Conservation (phyloP, 2,888 invertebrate species). For the Tenthredo distinguenda region DNA sequence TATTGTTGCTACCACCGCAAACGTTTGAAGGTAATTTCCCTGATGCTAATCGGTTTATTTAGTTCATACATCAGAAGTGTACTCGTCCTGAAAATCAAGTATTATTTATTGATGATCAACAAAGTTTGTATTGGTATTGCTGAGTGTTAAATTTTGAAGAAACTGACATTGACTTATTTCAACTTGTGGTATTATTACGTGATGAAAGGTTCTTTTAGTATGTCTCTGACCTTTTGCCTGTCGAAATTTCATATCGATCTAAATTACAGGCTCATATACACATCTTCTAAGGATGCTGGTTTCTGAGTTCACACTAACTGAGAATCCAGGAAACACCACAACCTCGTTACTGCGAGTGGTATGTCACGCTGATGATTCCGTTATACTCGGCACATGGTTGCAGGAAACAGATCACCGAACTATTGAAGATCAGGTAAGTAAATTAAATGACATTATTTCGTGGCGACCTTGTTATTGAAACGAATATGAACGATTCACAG, state of each 20-base stretch:
- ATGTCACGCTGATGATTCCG: conserved; percentile 93
- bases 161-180: not conserved
- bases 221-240: not conserved
- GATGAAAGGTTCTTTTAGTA: not conserved
- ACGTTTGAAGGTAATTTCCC: conserved; percentile 85
- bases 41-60: conserved; percentile 29
- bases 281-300: conserved; percentile 94
- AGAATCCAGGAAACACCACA: conserved; percentile 95
- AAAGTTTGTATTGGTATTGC: not conserved
- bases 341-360: conserved; percentile 90
- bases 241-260: conserved; percentile 2
- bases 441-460: not conserved
- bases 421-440: conserved; percentile 96
- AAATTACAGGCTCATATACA: conserved; percentile 85
- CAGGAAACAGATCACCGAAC: conserved; percentile 98
- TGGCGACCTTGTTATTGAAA: not conserved
- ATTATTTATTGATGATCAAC: not conserved
- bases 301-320: conserved; percentile 96
- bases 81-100: conserved; percentile 31
- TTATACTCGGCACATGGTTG: conserved; percentile 96
- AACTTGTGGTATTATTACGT: not conserved
- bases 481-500: not conserved
- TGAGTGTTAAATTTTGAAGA: not conserved
- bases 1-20: conserved; percentile 88
- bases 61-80: not conserved